These are phyloP conservation scores for Drosophila obscura DNA, from an alignment of 1,140 invertebrate genomes.

Conservation along the genomic window DNA sequence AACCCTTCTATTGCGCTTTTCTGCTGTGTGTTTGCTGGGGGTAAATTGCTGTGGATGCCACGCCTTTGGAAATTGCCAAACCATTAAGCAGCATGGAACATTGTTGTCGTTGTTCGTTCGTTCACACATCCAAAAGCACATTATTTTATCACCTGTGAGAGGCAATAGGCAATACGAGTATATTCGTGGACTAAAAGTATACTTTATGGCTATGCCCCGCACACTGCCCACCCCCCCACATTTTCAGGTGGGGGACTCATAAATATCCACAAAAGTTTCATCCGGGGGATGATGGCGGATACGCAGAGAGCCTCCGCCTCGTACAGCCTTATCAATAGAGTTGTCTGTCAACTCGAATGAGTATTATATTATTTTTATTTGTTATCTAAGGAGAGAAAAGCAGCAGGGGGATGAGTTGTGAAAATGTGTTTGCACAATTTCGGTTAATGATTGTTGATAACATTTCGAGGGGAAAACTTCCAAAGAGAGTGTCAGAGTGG, in stretches of 20 bases:
- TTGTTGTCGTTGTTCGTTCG: slow-evolving; percentile 27
- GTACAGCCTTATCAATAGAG: slow-evolving; percentile 56
- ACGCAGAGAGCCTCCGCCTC: not conserved
- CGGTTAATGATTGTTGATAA: slow-evolving; percentile 64
- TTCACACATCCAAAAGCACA: slow-evolving; percentile 42
- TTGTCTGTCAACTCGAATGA: slow-evolving; percentile 53
- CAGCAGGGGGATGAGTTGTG: not conserved
- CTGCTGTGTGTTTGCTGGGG: slow-evolving; percentile 3
- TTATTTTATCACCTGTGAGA: slow-evolving; percentile 46
- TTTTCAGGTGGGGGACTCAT: slow-evolving; percentile 48
- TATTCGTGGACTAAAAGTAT: slow-evolving; percentile 25
- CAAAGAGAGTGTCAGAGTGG: no score
- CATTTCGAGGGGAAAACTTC: no score
- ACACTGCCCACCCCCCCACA: slow-evolving; percentile 4
- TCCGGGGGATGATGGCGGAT: not conserved
- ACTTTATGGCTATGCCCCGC: slow-evolving; percentile 50
- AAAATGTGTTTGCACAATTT: slow-evolving; percentile 64
- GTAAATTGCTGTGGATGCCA: slow-evolving; percentile 39
- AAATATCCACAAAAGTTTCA: slow-evolving; percentile 47
- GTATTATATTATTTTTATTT: slow-evolving; percentile 53
- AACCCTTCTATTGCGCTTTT: slow-evolving; percentile 31
- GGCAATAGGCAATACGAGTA: slow-evolving; percentile 16
- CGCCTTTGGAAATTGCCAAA: slow-evolving; percentile 50
- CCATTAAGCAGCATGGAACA: slow-evolving; percentile 48
- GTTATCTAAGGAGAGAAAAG: slow-evolving; percentile 49